Evolutionary conservation across 1,140 invertebrate genomes (phyloP), one percentile per base, ranked within the genome.

Genomic region (Probaryconus sp.): DNA sequence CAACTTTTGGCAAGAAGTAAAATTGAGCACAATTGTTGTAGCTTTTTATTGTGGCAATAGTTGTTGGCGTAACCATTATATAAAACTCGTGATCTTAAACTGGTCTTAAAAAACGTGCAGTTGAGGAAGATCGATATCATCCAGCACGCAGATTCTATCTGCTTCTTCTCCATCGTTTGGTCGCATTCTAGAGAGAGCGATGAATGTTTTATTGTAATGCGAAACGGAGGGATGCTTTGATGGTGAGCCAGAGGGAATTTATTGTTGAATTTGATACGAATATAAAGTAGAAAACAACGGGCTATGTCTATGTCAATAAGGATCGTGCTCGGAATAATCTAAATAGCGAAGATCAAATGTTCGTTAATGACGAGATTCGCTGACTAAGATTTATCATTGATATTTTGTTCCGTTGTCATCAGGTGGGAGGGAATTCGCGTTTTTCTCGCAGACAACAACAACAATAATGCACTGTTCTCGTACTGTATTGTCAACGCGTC

Each of bases 221-320:
- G 40, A 31, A 43, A 67, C 60, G 61, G 67, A 53, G 31, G 65
- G 58, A 68, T 24, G 55, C 37, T n/a, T n/a, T n/a, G n/a, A n/a
- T n/a, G n/a, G n/a, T n/a, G n/a, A n/a, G 33, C 61, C 51, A 31
- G 33, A 37, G 10, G 37, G 24, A 48, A 76, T 76, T 70, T 76
- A 76, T 76, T 37, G 60, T 70, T 42, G 50, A 67, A 67, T 74
- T 74, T 74, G 63, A 74, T 68, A 68, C 40, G 71, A 74, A 74
- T 74, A 56, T 74, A 74, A 68, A 67, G 55, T 67, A 58, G 48
- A 47, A 45, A 42, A n/a, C 33, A 33, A 45, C 55, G 70, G 31
- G 47, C 37, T n/a, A 63, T 55, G 24, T n/a, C n/a, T n/a, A n/a
- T n/a, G n/a, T n/a, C n/a, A n/a, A n/a, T n/a, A n/a, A n/a, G 35